Percentiles rank a stretch among this genome's conserved stretches.
Evolutionary conservation across 1,140 invertebrate genomes (phyloP).

Genomic region (Apis dorsata): DNA sequence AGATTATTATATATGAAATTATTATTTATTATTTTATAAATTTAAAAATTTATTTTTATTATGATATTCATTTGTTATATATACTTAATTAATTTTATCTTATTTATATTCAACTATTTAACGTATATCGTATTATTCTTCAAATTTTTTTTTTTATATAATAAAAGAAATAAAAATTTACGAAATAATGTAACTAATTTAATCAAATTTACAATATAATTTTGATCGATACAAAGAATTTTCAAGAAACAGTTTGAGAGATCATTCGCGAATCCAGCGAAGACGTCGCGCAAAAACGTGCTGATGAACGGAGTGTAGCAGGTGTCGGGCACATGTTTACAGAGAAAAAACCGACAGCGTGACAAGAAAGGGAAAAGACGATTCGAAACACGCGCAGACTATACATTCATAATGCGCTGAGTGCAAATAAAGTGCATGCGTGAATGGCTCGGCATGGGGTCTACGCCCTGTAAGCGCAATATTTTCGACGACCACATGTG

Average conservation of each 20-base stretch:
- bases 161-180: neutral
- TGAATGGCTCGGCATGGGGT: slow-evolving; percentile 53
- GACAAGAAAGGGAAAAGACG: slow-evolving; percentile 24
- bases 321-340: slow-evolving; percentile 49
- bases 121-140: neutral
- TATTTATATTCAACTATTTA: too few relatives aligned
- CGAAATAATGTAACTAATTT: neutral
- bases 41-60: too few relatives aligned
- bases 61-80: too few relatives aligned
- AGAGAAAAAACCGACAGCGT: neutral
- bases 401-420: slow-evolving; percentile 37
- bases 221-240: neutral
- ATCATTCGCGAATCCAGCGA: slow-evolving; percentile 27
- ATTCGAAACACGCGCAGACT: slow-evolving; percentile 40
- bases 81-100: too few relatives aligned
- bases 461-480: slow-evolving; percentile 41
- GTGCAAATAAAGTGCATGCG: slow-evolving; percentile 47
- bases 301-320: slow-evolving; percentile 33
- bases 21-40: too few relatives aligned
- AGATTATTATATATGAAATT: too few relatives aligned
- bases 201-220: neutral
- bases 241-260: neutral
- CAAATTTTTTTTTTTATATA: neutral
- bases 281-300: slow-evolving; percentile 22
- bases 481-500: slow-evolving; percentile 34